Base-by-base conservation (phyloP, 2,797 vertebrate genomes). In the Urosaurus nigricauda region DNA sequence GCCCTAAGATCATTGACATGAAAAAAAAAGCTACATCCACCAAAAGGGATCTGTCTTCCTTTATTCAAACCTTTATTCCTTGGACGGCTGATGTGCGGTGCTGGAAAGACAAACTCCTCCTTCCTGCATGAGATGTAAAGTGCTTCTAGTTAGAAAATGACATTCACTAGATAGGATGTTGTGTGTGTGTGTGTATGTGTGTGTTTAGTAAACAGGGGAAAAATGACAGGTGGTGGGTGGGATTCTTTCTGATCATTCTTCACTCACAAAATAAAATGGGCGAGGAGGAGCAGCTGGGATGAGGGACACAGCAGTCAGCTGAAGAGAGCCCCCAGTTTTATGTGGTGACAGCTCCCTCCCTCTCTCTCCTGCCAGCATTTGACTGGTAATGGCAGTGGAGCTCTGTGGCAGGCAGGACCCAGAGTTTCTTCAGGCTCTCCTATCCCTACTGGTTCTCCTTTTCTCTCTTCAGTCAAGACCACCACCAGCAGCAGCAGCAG, bases 141-240 rank as follows among this genome's bases (percentile, higher is more conserved):
- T 17, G 43, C 37, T 89, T 35, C 74, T 80, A 17, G 40, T 71
- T 8, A 19, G 75, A 85, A 29, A 60, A 53, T 51, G 83, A 80
- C 0, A 11, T 1, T 35, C 40, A 53, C 35, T 19, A 56, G 85
- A 79, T 43, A 40, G 63, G 77, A 56, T 84, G 53, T 35, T 0
- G 17, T 60, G 47, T 51, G 47, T 51, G 47, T 51, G 56, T 58
- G 56, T 58, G 56, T 58, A 16, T 4, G 56, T 78, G 89, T 70
- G 65, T 89, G 71, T 89, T 86, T 89, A 58, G 79, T 89, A 89
- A 89, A 89, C 37, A 65, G 63, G 80, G 3, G 29, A 47, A 73
- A 79, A 58, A 53, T n/a, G 75, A 40, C 11, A 60, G 40, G 84
- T 21, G 84, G 60, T 88, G 86, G 90, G 83, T 87, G 19, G 2